phyloP scores from a whole-genome alignment of 2,888 invertebrate species.

The Amorpha juglandis region DNA sequence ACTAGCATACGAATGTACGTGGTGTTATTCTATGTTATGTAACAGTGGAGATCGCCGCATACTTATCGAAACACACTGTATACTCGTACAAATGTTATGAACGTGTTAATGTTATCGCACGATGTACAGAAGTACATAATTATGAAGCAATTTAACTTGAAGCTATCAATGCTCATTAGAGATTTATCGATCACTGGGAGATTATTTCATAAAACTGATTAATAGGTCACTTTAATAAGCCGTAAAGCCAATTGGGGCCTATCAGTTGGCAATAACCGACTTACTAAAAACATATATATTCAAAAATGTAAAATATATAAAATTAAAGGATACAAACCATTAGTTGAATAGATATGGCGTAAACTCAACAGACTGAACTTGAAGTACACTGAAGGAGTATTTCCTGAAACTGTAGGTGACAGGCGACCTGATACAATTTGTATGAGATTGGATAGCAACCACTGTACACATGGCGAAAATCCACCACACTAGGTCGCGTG shows the following conservation, averaged over 20 bases:
- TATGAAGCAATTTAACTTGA: conserved; percentile 3
- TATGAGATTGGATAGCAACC: no score
- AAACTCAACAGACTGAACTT: neutral
- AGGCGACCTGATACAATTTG: no score
- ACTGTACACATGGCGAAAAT: no score
- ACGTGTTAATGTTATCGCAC: neutral
- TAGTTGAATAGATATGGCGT: neutral
- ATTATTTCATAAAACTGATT: neutral
- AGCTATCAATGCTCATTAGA: conserved; percentile 1
- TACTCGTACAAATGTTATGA: neutral
- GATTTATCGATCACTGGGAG: conserved; percentile 1
- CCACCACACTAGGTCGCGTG: no score
- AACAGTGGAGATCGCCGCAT: conserved; percentile 53
- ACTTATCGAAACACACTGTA: conserved; percentile 32
- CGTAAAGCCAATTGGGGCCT: neutral
- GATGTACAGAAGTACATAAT: neutral
- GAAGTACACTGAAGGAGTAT: neutral
- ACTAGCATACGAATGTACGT: conserved; percentile 60
- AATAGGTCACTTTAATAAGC: neutral
- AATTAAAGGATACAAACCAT: neutral
- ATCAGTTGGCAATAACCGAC: neutral
- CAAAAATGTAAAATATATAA: neutral
- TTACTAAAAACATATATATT: neutral
- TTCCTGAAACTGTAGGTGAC: no score
- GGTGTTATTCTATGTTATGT: conserved; percentile 68